Conservation (phyloP, 2,888 invertebrate species). For the Andrena camellia region DNA sequence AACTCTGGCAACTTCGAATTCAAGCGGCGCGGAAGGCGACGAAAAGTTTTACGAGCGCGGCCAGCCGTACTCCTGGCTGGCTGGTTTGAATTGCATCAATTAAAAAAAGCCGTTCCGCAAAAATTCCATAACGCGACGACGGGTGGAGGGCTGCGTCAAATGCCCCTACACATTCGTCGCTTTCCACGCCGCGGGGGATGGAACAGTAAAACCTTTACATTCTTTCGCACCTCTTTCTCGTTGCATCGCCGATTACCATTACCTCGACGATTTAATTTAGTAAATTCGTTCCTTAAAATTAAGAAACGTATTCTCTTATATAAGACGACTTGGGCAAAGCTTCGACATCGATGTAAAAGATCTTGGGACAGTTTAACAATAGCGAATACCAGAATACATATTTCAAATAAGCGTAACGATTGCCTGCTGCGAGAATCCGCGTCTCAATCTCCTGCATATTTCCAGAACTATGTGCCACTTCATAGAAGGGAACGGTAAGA, state of each 20-base stretch:
- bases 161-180: conserved; percentile 61
- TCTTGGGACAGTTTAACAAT: neutral
- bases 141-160: conserved; percentile 65
- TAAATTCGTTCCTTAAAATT: conserved; percentile 13
- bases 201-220: conserved; percentile 65
- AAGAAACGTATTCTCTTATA: neutral
- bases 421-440: neutral
- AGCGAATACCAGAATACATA: neutral
- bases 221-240: conserved; percentile 68
- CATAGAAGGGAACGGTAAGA: conserved; percentile 1
- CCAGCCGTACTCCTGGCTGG: conserved; percentile 64
- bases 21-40: conserved; percentile 61
- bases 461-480: neutral
- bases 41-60: conserved; percentile 74
- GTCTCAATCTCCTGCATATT: conserved; percentile 5
- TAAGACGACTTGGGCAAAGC: neutral
- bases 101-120: conserved; percentile 74
- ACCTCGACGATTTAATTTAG: conserved; percentile 53
- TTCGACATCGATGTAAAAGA: neutral
- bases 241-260: conserved; percentile 60
- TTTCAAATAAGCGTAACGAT: neutral
- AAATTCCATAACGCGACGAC: conserved; percentile 73
- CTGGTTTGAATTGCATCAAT: conserved; percentile 77
- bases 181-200: conserved; percentile 44
- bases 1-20: conserved; percentile 60